Base-by-base conservation (phyloP, 2,113 vertebrate species). In the Bostrychus sinensis region DNA sequence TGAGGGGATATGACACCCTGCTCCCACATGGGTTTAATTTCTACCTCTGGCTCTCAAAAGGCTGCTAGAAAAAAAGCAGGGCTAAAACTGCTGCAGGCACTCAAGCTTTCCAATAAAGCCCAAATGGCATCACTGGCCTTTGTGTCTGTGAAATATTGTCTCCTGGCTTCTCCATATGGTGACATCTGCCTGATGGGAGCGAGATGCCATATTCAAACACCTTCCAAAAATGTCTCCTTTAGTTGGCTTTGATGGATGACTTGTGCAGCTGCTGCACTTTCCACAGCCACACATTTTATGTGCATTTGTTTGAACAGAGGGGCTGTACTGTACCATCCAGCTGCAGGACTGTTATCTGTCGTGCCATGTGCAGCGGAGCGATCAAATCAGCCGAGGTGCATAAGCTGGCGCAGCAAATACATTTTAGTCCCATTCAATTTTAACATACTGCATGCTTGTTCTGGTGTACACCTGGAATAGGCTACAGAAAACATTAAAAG, bases 221-320 rank as follows among this genome's bases (percentile, higher is more conserved):
- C 59, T 67, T 79, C 77, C 72, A 72, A 72, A 72, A 70, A 46
- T 56, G 30, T 71, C 74, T 57, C 51, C 56, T 75, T 75, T 56
- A 74, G 36, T 78, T 82, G 66, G 75, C 73, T 81, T 80, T 89
- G 89, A 89, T 85, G 73, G 84, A 89, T 88, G 80, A 60, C 76
- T 85, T 36, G 55, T 86, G 82, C 82, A 80, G 75, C 50, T 58
- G 2, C 74, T 79, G 86, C 85, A 81, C 67, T 82, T 84, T 82
- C 50, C 42, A 63, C 25, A 50, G 46, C 60, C 37, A 7, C 74
- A 42, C 72, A 13, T 56, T 22, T 5, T 50, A 70, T 48, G 37
- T 51, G 66, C 67, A 7, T 41, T 5, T 26, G 17, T 77, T 19
- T 4, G 43, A 51, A 63, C 57, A 19, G 16, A 45, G 54, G 22